A percentile compares a stretch with the other conserved stretches of the same genome.
These are phyloP conservation scores for Trematomus loennbergii DNA, from an alignment of 2,113 vertebrate species.

Conservation along the genomic window DNA sequence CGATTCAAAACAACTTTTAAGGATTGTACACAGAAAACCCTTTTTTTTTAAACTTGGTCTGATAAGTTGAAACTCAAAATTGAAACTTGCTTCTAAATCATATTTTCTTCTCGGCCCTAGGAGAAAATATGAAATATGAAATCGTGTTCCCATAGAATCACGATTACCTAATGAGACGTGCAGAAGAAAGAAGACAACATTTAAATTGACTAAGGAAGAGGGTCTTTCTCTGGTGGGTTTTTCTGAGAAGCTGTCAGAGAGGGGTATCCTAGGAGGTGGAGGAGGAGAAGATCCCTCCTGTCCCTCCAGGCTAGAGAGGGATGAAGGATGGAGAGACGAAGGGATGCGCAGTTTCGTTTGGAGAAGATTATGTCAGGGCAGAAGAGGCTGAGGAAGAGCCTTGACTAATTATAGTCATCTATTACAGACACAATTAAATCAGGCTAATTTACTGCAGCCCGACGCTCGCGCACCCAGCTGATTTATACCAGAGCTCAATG, in stretches of 20 bases:
- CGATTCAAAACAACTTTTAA: not conserved
- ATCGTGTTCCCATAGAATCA: too few relatives aligned
- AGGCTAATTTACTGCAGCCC: slow-evolving; percentile 97
- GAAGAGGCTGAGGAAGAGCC: slow-evolving; percentile 95
- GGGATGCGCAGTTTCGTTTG: slow-evolving; percentile 81
- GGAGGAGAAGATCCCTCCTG: slow-evolving; percentile 66
- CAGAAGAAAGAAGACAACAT: not conserved
- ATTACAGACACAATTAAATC: slow-evolving; percentile 99
- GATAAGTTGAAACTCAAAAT: not conserved
- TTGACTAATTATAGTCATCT: slow-evolving; percentile 99
- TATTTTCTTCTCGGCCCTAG: not conserved
- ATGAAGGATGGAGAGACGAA: slow-evolving; percentile 79
- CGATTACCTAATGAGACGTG: not conserved
- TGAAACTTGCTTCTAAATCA: slow-evolving; percentile 17
- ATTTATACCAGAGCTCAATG: slow-evolving; percentile 97
- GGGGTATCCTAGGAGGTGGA: slow-evolving; percentile 52
- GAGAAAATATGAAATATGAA: too few relatives aligned
- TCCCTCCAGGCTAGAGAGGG: slow-evolving; percentile 63
- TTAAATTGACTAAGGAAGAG: slow-evolving; percentile 14
- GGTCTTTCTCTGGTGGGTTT: slow-evolving; percentile 49
- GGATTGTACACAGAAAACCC: not conserved
- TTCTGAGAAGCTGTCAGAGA: slow-evolving; percentile 45
- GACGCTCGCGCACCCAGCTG: slow-evolving; percentile 92
- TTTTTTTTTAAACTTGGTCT: not conserved
- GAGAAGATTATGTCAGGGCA: slow-evolving; percentile 79